These are phyloP conservation scores for Dexiosoma caninum DNA, from an alignment of 2,888 invertebrate genomes.

Conservation along the genomic window DNA sequence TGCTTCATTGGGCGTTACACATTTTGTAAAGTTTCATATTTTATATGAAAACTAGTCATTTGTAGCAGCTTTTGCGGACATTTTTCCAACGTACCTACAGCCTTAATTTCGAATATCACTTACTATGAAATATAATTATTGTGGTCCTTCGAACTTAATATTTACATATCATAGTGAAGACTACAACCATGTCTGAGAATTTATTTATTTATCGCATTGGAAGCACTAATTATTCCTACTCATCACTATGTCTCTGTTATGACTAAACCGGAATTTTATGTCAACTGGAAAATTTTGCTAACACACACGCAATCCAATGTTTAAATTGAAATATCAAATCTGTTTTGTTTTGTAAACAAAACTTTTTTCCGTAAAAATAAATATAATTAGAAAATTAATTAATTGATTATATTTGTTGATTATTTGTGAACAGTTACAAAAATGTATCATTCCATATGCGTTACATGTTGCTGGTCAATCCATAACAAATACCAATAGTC, in stretches of 20 bases:
- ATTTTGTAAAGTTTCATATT: no score
- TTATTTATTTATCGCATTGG: no score
- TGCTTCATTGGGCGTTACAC: no score
- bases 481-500: constrained; percentile 27
- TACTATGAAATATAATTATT: no score
- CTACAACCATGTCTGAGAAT: no score
- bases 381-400: constrained; percentile 34
- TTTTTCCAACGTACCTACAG: no score
- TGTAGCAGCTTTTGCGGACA: no score
- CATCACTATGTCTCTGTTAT: background rate
- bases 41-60: no score
- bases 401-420: constrained; percentile 14
- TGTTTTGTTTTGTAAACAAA: background rate
- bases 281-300: background rate
- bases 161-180: no score
- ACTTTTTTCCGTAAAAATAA: background rate
- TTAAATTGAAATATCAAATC: background rate
- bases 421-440: background rate
- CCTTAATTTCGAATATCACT: no score
- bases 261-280: background rate
- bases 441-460: background rate
- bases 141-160: no score
- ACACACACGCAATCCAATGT: background rate
- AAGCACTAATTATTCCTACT: background rate
- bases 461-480: constrained; percentile 14